phyloP scores from a whole-genome alignment of 2,888 invertebrate species.

The Lysandra bellargus region DNA sequence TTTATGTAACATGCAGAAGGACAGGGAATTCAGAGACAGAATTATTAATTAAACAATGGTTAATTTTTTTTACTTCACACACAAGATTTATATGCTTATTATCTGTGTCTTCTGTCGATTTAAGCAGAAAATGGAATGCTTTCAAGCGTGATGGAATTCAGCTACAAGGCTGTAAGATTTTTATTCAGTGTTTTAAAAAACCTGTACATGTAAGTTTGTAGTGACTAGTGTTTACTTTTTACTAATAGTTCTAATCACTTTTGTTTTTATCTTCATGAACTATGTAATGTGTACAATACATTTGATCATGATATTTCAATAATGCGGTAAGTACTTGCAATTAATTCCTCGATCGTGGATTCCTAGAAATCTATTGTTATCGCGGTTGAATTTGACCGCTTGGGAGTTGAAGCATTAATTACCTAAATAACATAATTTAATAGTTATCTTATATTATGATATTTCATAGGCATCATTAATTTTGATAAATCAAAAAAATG shows the following conservation, averaged over 20 bases:
- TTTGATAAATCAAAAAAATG: no score
- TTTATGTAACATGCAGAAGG: slow-evolving; percentile 17
- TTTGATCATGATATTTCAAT: no score
- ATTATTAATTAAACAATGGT: slow-evolving; percentile 23
- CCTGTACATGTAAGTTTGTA: slow-evolving; percentile 1
- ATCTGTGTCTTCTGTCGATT: not conserved
- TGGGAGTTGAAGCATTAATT: no score
- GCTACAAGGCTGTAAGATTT: not conserved
- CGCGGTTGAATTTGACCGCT: no score
- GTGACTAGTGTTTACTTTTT: not conserved
- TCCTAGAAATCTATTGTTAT: no score
- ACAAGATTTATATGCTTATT: slow-evolving; percentile 18
- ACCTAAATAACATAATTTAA: no score
- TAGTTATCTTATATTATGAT: no score
- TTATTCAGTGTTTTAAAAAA: not conserved
- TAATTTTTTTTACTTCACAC: not conserved
- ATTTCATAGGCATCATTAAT: no score
- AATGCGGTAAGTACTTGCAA: no score
- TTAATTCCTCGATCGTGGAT: no score
- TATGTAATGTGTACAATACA: not conserved
- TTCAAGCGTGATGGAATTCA: not conserved
- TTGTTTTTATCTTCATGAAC: not conserved
- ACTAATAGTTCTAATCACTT: not conserved
- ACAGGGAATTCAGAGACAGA: slow-evolving; percentile 8
- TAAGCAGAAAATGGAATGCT: not conserved